Evolutionary conservation across 2,888 invertebrate genomes (phyloP).

Genomic region (Oegoconia quadripuncta): DNA sequence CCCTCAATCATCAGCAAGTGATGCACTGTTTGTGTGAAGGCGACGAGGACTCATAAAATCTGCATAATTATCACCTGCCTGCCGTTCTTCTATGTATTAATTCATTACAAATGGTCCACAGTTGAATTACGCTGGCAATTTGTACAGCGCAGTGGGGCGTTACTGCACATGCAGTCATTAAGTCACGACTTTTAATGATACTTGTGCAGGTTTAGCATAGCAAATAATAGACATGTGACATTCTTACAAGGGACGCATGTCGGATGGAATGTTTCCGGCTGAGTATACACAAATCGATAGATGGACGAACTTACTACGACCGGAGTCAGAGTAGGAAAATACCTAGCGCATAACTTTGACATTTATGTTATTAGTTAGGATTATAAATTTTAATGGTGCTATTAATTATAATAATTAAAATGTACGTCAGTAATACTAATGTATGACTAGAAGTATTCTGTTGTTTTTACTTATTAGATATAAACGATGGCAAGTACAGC

Average conservation of each 20-base stretch:
- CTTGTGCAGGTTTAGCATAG: conserved; percentile 60
- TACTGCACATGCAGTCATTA: conserved; percentile 49
- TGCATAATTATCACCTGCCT: conserved; percentile 48
- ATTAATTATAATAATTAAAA: too few species aligned
- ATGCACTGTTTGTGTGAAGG: conserved; percentile 7
- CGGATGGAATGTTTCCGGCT: conserved; percentile 26
- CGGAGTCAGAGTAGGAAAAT: not conserved
- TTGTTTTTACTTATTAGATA: too few species aligned
- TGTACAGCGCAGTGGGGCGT: conserved; percentile 42
- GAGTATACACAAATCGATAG: conserved; percentile 6
- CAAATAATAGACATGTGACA: conserved; percentile 64
- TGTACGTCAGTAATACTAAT: too few species aligned
- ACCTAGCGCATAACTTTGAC: not conserved
- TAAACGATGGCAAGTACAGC: too few species aligned
- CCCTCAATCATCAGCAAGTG: conserved; percentile 3
- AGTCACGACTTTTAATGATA: conserved; percentile 47
- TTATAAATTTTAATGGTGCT: too few species aligned
- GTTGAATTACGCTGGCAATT: conserved; percentile 57
- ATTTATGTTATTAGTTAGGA: not conserved
- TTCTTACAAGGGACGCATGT: conserved; percentile 22
- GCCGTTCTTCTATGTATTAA: conserved; percentile 46
- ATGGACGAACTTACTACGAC: not conserved
- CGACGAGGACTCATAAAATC: conserved; percentile 39
- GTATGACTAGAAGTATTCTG: too few species aligned
- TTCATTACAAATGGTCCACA: conserved; percentile 56